Percentiles rank a stretch among this genome's conserved stretches.
phyloP scores from a whole-genome alignment of 2,113 vertebrate species.

The Eolophus roseicapilla region DNA sequence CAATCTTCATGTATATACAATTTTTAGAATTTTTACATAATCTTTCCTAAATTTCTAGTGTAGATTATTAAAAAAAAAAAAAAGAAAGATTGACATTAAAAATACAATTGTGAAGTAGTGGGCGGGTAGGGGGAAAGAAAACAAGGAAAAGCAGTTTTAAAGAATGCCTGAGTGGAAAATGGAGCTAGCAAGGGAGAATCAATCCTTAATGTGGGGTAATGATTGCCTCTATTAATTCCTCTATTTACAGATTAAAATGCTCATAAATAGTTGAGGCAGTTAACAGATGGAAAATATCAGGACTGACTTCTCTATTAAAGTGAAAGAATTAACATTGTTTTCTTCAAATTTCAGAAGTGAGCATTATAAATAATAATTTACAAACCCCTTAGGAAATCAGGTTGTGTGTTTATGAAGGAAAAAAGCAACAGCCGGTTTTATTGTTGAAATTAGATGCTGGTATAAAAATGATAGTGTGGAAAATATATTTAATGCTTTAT shows the following conservation, averaged over 20 bases:
- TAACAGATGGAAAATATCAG: neutral
- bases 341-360: neutral
- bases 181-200: neutral
- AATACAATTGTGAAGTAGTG: neutral
- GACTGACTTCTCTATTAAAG: neutral
- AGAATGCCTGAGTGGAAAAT: neutral
- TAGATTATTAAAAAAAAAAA: neutral
- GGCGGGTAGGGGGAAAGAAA: neutral
- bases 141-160: neutral
- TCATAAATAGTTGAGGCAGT: neutral
- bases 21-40: neutral
- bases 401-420: neutral
- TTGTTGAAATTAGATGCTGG: neutral
- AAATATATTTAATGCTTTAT: neutral
- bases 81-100: neutral
- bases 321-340: neutral
- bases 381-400: neutral
- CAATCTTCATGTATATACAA: neutral
- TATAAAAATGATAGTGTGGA: neutral
- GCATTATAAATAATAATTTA: neutral
- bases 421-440: neutral
- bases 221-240: neutral
- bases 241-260: neutral
- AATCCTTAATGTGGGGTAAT: neutral
- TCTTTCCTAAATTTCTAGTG: neutral